Evolutionary conservation across 2,888 invertebrate species (phyloP), one percentile per base, ranked within the genome.

Genomic region (Chirona hameri): DNA sequence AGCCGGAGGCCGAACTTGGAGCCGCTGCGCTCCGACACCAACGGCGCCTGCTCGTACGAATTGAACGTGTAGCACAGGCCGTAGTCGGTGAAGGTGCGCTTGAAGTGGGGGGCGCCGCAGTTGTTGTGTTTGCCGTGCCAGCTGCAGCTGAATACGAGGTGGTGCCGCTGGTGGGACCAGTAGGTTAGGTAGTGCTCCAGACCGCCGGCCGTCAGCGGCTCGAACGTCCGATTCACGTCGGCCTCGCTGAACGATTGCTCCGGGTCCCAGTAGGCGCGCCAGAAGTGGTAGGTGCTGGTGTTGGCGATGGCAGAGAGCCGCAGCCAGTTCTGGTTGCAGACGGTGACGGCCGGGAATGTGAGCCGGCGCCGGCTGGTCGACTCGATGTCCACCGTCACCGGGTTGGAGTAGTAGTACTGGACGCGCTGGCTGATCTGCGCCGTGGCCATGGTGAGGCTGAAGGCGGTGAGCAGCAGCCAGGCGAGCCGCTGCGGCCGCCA

Each of bases 251-350:
- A 24, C 21, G 76, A 24, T 9, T 76, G 39, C 46, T 76, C 46
- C 24, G 46, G 76, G 46, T 76, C 10, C 76, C 76, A 76, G 46
- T 76, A 76, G 12, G 46, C 39, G 9, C 76, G 39, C 76, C 76
- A 76, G 24, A 76, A 76, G 24, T 76, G 76, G 46, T 46, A 76
- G 9, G 76, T 46, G 46, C 76, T 76, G 24, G 76, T 76, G 15
- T 76, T 76, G 24, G 76, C 76, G 1, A 24, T 7, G 7, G 76
- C 76, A 24, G 46, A 18, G 21, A 76, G 18, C 46, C 76, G 39
- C 18, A 76, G 76, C 76, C 76, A 76, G 46, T 76, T 76, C 76
- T 76, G 76, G 76, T 76, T 76, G 46, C 76, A 76, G 10, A 76
- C 31, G 24, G 76, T 76, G 24, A 76, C 76, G 10, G 76, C 76